Evolutionary conservation across 1,140 invertebrate species (phyloP).

Genomic region (Plutomurus gul): DNA sequence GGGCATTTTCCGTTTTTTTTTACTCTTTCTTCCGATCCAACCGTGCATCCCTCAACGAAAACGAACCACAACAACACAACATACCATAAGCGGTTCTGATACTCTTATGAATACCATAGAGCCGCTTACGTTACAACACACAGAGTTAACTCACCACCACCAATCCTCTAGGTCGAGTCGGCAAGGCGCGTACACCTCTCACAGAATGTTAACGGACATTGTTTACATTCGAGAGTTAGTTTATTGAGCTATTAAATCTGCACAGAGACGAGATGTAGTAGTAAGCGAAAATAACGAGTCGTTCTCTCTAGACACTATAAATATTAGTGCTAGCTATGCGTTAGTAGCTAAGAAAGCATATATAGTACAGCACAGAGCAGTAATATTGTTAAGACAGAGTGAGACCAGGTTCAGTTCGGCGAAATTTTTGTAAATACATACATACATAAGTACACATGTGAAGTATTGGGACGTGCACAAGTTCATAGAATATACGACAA

Average conservation of each 20-base stretch:
- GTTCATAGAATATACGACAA: not conserved
- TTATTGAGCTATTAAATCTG: conserved; percentile 28
- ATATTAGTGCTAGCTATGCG: too few species aligned
- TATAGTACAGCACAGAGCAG: too few species aligned
- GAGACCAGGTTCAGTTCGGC: too few species aligned
- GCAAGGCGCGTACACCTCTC: not conserved
- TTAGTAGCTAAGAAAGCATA: too few species aligned
- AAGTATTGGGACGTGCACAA: too few species aligned
- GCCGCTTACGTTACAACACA: not conserved
- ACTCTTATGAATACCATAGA: not conserved
- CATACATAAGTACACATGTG: not conserved
- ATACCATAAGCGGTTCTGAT: too few species aligned
- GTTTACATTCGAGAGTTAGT: conserved; percentile 21
- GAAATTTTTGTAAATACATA: too few species aligned
- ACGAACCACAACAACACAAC: not conserved
- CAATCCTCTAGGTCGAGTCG: conserved; percentile 5
- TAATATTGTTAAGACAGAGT: too few species aligned
- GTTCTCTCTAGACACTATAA: not conserved
- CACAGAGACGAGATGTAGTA: not conserved
- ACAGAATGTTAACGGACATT: conserved; percentile 2
- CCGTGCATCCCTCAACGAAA: not conserved
- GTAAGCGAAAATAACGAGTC: not conserved
- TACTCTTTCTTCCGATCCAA: not conserved
- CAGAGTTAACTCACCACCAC: not conserved
- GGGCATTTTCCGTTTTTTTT: not conserved